These are phyloP conservation scores for Drosophila stalkeri DNA, from an alignment of 2,888 invertebrate genomes.

Conservation along the genomic window DNA sequence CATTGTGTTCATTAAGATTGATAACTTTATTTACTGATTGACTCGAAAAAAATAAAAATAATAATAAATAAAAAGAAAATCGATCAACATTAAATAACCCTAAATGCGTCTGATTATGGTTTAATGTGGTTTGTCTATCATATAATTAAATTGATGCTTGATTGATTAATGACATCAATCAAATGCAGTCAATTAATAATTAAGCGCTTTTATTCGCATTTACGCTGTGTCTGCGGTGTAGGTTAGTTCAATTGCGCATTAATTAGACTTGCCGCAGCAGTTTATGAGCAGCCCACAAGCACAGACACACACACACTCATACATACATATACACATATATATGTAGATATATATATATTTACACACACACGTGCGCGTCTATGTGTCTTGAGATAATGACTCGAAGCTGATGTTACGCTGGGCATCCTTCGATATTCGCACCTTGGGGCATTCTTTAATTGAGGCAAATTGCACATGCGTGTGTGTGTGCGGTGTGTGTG, in stretches of 20 bases:
- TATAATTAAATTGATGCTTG: conserved; percentile 15
- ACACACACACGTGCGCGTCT: not conserved
- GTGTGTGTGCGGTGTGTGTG: conserved; percentile 16
- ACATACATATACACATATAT: not conserved
- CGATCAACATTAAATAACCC: not conserved
- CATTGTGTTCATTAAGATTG: not conserved
- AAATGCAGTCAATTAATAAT: conserved; percentile 16
- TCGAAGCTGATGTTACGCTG: conserved; percentile 3
- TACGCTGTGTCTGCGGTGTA: conserved; percentile 30
- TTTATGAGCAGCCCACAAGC: conserved; percentile 43
- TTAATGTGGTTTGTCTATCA: not conserved
- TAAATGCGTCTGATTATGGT: not conserved
- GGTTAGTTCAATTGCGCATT: conserved; percentile 48
- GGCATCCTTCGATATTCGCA: conserved; percentile 17
- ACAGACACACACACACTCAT: not conserved
- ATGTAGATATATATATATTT: too few relatives aligned
- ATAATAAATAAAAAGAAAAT: too few relatives aligned
- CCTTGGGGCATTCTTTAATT: conserved; percentile 36
- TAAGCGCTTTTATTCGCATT: conserved; percentile 28
- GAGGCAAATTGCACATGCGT: conserved; percentile 36
- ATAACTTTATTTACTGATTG: not conserved
- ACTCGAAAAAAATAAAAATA: not conserved
- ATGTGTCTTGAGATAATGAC: not conserved
- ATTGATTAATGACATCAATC: conserved; percentile 32
- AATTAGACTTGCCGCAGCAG: conserved; percentile 48